Conservation (phyloP, 2,113 vertebrate species). For the Cygnus buccinator region DNA sequence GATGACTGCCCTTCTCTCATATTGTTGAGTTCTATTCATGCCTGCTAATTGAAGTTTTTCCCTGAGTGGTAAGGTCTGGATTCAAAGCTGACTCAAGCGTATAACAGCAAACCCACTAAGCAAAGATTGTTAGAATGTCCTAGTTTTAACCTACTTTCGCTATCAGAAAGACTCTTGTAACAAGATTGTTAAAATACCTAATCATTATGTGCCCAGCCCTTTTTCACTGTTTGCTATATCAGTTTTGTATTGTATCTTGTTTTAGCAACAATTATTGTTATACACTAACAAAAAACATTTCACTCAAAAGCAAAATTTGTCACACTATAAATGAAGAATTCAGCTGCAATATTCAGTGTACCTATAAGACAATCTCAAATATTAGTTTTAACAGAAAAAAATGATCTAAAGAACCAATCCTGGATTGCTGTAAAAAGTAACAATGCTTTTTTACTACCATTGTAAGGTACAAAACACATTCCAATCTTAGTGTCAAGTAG, state of each 20-base stretch:
- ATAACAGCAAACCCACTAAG: neutral
- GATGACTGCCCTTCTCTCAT: neutral
- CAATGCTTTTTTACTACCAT: neutral
- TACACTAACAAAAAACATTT: neutral
- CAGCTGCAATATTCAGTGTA: neutral
- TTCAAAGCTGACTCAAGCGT: constrained; percentile 5
- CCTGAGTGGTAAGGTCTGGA: neutral
- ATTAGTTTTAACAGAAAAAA: neutral
- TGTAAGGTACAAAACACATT: neutral
- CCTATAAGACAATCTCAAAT: neutral
- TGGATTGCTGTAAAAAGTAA: neutral
- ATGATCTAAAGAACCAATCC: neutral
- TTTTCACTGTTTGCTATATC: neutral
- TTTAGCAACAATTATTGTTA: neutral
- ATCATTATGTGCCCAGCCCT: neutral
- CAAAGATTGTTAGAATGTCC: neutral
- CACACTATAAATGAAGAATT: neutral
- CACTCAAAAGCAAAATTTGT: neutral
- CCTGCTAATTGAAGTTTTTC: neutral
- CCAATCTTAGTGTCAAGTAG: neutral
- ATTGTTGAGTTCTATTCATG: neutral
- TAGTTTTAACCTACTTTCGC: neutral
- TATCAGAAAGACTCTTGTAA: neutral
- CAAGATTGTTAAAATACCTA: neutral
- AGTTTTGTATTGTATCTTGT: neutral